Base-by-base conservation (phyloP, 2,113 vertebrate species). In the Centropus unirufus region DNA sequence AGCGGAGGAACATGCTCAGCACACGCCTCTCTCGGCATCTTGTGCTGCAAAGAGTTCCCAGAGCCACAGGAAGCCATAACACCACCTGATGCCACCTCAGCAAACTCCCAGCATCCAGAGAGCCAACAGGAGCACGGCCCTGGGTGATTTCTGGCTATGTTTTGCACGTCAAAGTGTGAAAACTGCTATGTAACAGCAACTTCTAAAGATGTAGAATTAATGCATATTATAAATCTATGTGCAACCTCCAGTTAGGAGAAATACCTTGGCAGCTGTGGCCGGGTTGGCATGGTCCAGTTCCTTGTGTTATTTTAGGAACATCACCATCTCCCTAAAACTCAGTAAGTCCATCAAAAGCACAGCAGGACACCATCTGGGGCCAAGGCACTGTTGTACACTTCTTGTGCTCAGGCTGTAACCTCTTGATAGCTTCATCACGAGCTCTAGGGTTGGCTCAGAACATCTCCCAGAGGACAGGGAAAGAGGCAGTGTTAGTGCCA, bases 1-100 rank as follows among this genome's bases (percentile, higher is more conserved):
- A 58, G 40, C 21, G 9, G 22, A 8, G 17, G 2, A n/a, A 18
- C 44, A 2, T 0, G 19, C 1, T 14, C 44, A 8, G 11, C 4
- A 15, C 12, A 2, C 14, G 6, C 70, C 47, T 34, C 66, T 46
- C 69, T 2, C 14, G 27, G 47, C 83, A 69, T 3, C 63, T 40
- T 2, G 32, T 19, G 27, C 58, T 18, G 6, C 32, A 66, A 14
- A 62, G 1, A 4, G 8, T 3, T 36, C 61, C 40, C 42, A 62
- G 34, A 59, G 11, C 3, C 36, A 49, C 0, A 52, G 5, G 18
- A 49, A 78, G 39, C 7, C 29, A 1, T 8, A 49, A 30, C n/a
- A 47, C 32, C 5, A 13, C 44, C 12, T 4, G 15, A 39, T 4
- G 16, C 3, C 34, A 24, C 57, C 39, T 46, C 55, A 49, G 24